A percentile compares a stretch with the other conserved stretches of the same genome.
These are phyloP conservation scores for Otolemur crassicaudatus DNA, from an alignment of 2,797 vertebrate species.

Conservation along the genomic window DNA sequence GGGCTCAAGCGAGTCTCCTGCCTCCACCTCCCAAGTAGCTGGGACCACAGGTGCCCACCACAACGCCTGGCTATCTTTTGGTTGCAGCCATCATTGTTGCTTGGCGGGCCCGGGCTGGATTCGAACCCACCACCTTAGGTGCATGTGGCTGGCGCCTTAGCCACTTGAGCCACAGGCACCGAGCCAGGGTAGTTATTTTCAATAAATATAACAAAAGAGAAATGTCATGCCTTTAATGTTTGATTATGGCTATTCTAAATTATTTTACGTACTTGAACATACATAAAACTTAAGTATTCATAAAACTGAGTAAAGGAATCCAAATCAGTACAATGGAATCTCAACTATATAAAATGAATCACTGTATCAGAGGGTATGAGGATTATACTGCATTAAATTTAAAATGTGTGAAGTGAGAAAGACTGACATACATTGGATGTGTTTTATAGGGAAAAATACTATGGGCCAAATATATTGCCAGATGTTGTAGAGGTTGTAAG, in stretches of 20 bases:
- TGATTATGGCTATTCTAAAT: background rate
- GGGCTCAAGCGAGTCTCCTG: too few relatives aligned
- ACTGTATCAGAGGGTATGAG: background rate
- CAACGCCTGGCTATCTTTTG: too few relatives aligned
- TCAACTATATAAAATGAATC: conserved; percentile 12
- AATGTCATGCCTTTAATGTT: background rate
- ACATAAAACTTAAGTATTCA: background rate
- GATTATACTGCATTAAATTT: conserved; percentile 2
- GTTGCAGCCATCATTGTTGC: too few relatives aligned
- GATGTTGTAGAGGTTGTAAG: background rate
- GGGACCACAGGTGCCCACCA: too few relatives aligned
- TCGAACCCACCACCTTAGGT: too few relatives aligned
- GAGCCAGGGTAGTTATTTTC: conserved; percentile 6
- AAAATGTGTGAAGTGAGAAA: background rate
- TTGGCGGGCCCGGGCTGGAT: too few relatives aligned
- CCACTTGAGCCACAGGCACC: too few relatives aligned
- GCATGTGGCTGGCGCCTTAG: too few relatives aligned
- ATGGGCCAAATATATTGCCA: background rate
- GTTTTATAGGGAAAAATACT: background rate
- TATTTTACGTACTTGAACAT: conserved; percentile 51
- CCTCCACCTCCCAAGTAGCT: too few relatives aligned
- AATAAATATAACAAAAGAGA: conserved; percentile 34
- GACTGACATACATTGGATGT: background rate
- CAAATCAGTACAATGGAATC: background rate
- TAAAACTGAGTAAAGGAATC: conserved; percentile 48